phyloP scores from a whole-genome alignment of 2,113 vertebrate species.

The Sclerurus mexicanus region DNA sequence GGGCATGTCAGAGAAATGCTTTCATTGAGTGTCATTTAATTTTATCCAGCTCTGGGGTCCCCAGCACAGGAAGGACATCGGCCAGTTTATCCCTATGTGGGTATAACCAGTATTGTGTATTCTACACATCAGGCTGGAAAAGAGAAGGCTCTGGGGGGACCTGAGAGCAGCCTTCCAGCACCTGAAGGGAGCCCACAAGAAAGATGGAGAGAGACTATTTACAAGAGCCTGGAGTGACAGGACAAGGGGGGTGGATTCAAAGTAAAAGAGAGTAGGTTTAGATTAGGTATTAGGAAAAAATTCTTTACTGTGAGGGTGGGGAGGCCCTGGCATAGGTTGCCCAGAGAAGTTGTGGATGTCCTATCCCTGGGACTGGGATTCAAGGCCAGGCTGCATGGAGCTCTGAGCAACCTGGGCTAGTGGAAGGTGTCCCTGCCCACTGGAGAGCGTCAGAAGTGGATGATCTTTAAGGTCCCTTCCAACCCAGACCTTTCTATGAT shows the following conservation, averaged over 20 bases:
- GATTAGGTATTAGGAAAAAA: background rate
- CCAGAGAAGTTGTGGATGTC: background rate
- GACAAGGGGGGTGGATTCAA: background rate
- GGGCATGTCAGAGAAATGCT: fast-evolving
- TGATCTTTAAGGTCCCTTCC: background rate
- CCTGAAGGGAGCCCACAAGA: background rate
- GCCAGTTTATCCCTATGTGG: no score
- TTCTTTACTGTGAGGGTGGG: background rate
- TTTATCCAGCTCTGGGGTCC: background rate
- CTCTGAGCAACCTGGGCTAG: background rate
- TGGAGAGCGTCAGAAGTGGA: background rate
- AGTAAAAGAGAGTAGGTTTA: background rate
- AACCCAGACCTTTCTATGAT: background rate
- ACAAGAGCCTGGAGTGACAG: background rate
- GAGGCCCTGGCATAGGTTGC: background rate
- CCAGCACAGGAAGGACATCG: background rate
- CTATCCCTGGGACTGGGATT: background rate
- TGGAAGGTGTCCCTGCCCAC: background rate
- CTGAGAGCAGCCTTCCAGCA: background rate
- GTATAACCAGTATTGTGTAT: no score
- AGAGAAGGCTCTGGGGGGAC: background rate
- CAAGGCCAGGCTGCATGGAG: background rate
- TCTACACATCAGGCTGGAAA: background rate
- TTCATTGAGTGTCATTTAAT: background rate
- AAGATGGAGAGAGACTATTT: background rate